Evolutionary conservation across 1,140 invertebrate genomes (phyloP).

Genomic region (Diorhabda carinulata): DNA sequence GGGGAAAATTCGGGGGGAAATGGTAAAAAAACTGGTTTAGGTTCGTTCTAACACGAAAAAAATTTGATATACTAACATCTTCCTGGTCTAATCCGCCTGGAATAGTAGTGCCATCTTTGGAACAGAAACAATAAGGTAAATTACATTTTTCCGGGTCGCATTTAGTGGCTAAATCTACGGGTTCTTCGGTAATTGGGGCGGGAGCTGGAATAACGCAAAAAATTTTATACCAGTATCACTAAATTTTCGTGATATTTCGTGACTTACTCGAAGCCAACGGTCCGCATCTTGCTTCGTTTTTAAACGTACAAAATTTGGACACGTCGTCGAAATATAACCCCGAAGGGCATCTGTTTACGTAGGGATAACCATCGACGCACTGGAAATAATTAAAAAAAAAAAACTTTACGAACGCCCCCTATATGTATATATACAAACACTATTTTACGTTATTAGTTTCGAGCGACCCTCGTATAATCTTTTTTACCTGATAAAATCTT

Average conservation of each 20-base stretch:
- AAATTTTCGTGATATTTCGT: not conserved
- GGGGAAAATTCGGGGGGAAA: too few relatives aligned
- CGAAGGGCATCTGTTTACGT: conserved; percentile 82
- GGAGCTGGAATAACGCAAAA: conserved; percentile 56
- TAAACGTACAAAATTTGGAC: conserved; percentile 87
- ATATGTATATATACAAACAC: too few relatives aligned
- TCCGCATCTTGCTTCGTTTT: conserved; percentile 85
- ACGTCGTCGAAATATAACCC: conserved; percentile 87
- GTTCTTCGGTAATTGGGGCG: conserved; percentile 73
- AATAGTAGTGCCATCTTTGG: conserved; percentile 82
- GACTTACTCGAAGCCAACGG: conserved; percentile 78
- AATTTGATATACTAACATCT: conserved; percentile 58
- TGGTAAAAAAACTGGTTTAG: too few relatives aligned
- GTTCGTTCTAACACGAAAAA: too few relatives aligned
- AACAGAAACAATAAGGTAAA: conserved; percentile 91
- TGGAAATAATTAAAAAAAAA: conserved; percentile 44
- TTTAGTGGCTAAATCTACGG: conserved; percentile 69
- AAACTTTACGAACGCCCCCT: too few relatives aligned
- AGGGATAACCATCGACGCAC: conserved; percentile 85
- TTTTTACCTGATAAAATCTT: conserved; percentile 77
- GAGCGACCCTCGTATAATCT: too few relatives aligned
- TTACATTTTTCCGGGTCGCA: conserved; percentile 74
- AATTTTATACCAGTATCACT: not conserved
- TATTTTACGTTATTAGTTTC: too few relatives aligned
- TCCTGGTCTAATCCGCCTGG: conserved; percentile 76